Conservation (phyloP, 1,140 invertebrate species). For the Pseudachorutes palmiensis region DNA sequence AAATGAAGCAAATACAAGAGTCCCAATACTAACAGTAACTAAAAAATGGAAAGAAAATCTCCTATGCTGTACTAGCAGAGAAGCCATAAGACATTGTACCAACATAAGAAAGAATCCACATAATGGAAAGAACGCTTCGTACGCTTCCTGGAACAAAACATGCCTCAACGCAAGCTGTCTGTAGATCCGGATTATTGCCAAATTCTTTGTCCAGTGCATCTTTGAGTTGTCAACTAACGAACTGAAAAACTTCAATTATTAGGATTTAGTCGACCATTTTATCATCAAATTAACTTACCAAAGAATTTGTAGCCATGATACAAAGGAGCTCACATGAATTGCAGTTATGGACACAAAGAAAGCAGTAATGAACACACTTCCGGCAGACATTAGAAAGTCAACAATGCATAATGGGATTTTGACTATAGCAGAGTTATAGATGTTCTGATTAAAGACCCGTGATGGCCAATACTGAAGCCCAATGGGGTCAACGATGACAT, state of each 20-base stretch:
- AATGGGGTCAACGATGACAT: not conserved
- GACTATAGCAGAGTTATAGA: not conserved
- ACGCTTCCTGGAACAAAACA: not conserved
- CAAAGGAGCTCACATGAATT: not conserved
- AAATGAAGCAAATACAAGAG: not conserved
- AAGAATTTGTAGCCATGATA: not conserved
- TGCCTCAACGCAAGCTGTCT: too few species aligned
- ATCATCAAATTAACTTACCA: not conserved
- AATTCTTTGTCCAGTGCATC: too few species aligned
- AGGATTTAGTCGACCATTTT: not conserved
- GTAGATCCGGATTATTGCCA: too few species aligned
- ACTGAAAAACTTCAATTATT: not conserved
- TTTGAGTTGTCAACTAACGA: too few species aligned
- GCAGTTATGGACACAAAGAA: not conserved
- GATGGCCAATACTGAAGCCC: not conserved
- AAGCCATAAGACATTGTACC: not conserved
- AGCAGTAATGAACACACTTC: not conserved
- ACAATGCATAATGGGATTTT: not conserved
- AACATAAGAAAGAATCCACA: not conserved
- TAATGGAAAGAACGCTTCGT: not conserved
- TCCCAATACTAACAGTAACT: not conserved
- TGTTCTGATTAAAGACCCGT: not conserved
- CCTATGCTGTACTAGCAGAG: not conserved
- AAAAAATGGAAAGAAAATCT: not conserved
- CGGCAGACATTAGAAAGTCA: not conserved